A percentile compares a stretch with the other conserved stretches of the same genome.
These are phyloP conservation scores for Pollachius pollachius DNA, from an alignment of 2,113 vertebrate species.

Conservation along the genomic window DNA sequence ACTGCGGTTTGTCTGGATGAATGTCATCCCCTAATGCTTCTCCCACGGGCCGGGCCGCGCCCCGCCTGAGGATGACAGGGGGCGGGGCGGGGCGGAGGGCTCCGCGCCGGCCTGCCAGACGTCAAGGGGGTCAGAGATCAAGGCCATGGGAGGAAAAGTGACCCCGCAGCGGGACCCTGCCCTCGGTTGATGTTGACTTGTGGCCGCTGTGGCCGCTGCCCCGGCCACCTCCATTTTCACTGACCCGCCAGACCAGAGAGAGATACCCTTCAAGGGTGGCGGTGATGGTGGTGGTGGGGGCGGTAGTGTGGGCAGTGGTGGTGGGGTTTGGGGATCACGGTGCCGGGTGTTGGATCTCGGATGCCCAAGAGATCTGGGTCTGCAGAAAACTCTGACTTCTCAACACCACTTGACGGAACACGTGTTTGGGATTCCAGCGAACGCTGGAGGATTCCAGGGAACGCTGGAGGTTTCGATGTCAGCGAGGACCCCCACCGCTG, in stretches of 20 bases:
- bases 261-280: no score
- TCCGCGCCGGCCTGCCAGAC: conserved; percentile 24
- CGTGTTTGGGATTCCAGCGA: conserved; percentile 49
- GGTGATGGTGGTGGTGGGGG: no score
- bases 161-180: conserved; percentile 47
- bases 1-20: neutral
- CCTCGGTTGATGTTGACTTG: conserved; percentile 47
- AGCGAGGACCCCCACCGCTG: conserved; percentile 29
- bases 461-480: conserved; percentile 49
- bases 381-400: conserved; percentile 54
- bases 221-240: neutral
- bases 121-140: conserved; percentile 33
- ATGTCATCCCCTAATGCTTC: conserved; percentile 11
- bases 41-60: neutral
- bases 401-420: conserved; percentile 61
- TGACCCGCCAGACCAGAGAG: conserved; percentile 37
- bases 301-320: no score
- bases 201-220: no score
- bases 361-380: conserved; percentile 45
- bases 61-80: conserved; percentile 6
- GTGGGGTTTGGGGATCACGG: conserved; percentile 24
- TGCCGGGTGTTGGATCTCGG: conserved; percentile 37
- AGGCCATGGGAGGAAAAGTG: conserved; percentile 39
- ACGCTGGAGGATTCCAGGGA: conserved; percentile 38
- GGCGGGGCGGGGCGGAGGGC: conserved; percentile 9